Conservation (phyloP, 2,113 vertebrate genomes). For the Antennarius striatus region DNA sequence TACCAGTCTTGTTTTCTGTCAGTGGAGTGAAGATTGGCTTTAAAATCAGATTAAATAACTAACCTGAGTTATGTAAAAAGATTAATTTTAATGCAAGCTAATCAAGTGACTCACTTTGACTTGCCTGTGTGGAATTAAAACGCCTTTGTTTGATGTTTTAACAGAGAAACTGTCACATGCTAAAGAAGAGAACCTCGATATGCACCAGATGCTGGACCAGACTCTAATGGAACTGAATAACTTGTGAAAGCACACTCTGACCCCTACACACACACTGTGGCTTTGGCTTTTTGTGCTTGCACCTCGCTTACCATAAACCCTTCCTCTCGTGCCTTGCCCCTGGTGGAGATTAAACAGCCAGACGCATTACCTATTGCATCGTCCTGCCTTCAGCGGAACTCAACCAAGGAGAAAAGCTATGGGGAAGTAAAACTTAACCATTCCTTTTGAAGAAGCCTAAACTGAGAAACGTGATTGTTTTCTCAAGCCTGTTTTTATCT, state of each 20-base stretch:
- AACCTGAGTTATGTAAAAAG: conserved; percentile 30
- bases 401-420: conserved; percentile 75
- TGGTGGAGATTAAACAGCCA: conserved; percentile 63
- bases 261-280: conserved; percentile 63
- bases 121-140: conserved; percentile 56
- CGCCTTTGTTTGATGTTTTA: conserved; percentile 84
- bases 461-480: conserved; percentile 54
- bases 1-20: conserved; percentile 18
- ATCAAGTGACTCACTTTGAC: conserved; percentile 31
- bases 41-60: conserved; percentile 12
- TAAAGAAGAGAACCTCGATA: conserved; percentile 99
- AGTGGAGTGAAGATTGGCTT: conserved; percentile 18
- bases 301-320: conserved; percentile 84
- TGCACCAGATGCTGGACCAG: conserved; percentile 99
- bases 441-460: conserved; percentile 64
- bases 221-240: conserved; percentile 99
- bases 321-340: conserved; percentile 42
- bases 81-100: conserved; percentile 49
- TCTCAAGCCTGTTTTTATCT: conserved; percentile 50
- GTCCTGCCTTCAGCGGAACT: conserved; percentile 80
- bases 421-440: conserved; percentile 67
- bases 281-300: conserved; percentile 81
- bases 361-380: conserved; percentile 60
- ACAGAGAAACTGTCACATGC: conserved; percentile 99
- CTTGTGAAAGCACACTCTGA: conserved; percentile 90